phyloP scores from a whole-genome alignment of 2,113 vertebrate species.

The Piaya cayana region DNA sequence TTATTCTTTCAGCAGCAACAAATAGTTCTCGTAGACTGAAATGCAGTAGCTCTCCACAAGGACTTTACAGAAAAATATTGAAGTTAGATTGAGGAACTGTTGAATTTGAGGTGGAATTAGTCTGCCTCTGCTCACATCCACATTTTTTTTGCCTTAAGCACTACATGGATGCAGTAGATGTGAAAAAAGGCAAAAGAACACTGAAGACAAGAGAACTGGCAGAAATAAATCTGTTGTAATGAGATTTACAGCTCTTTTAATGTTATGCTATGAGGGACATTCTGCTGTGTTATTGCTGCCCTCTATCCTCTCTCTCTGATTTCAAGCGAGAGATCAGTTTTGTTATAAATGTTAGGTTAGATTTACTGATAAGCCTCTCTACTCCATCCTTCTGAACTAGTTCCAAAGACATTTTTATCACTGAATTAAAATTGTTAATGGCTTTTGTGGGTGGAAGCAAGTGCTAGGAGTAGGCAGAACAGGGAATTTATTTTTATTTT shows the following conservation, averaged over 20 bases:
- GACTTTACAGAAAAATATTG: constrained; percentile 20
- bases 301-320: neutral
- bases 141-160: neutral
- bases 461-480: neutral
- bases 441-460: neutral
- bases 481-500: neutral
- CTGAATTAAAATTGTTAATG: neutral
- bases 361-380: neutral
- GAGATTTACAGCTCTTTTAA: neutral
- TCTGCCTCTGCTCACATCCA: neutral
- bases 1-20: constrained; percentile 37
- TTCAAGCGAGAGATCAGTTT: neutral
- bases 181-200: neutral
- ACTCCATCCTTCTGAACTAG: neutral
- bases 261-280: neutral
- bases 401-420: neutral
- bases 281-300: neutral
- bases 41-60: constrained; percentile 22
- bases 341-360: neutral
- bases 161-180: neutral
- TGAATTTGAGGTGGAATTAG: neutral
- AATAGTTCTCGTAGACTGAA: neutral
- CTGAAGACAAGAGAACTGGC: neutral
- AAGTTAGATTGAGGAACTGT: neutral
- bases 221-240: neutral